Evolutionary conservation across 1,140 invertebrate genomes (phyloP).

Genomic region (Diabrotica undecimpunctata): DNA sequence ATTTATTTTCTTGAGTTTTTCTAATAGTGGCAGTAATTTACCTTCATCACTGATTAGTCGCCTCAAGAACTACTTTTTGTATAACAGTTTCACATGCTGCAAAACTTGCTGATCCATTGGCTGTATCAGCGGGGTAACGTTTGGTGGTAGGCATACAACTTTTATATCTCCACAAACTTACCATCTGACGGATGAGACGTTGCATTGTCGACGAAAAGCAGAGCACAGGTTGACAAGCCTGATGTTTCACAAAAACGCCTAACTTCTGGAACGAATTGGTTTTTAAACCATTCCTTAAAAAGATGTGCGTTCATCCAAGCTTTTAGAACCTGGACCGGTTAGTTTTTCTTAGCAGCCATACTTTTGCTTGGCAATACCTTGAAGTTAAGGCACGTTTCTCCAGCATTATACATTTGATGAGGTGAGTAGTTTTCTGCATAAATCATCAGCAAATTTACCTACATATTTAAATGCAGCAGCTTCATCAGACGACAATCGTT

Average conservation of each 20-base stretch:
- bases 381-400: slow-evolving; percentile 46
- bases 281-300: too few species aligned
- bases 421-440: too few species aligned
- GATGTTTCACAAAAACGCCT: slow-evolving; percentile 44
- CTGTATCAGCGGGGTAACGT: too few species aligned
- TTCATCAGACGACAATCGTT: slow-evolving; percentile 20
- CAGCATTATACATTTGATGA: slow-evolving; percentile 46
- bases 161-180: slow-evolving; percentile 28
- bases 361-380: slow-evolving; percentile 41
- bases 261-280: too few species aligned
- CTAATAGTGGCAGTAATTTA: too few species aligned
- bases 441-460: too few species aligned
- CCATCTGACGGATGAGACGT: slow-evolving; percentile 5
- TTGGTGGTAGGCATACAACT: slow-evolving; percentile 46
- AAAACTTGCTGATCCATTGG: too few species aligned
- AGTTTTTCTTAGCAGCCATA: slow-evolving; percentile 38
- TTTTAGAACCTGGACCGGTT: slow-evolving; percentile 40
- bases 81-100: too few species aligned
- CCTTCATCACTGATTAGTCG: too few species aligned
- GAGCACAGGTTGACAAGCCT: slow-evolving; percentile 40
- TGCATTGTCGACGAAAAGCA: slow-evolving; percentile 36
- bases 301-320: too few species aligned
- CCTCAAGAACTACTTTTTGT: too few species aligned
- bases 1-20: too few species aligned
- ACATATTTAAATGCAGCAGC: slow-evolving; percentile 12